Evolutionary conservation across 2,888 invertebrate genomes (phyloP).

Genomic region (Tiliacea citrago): DNA sequence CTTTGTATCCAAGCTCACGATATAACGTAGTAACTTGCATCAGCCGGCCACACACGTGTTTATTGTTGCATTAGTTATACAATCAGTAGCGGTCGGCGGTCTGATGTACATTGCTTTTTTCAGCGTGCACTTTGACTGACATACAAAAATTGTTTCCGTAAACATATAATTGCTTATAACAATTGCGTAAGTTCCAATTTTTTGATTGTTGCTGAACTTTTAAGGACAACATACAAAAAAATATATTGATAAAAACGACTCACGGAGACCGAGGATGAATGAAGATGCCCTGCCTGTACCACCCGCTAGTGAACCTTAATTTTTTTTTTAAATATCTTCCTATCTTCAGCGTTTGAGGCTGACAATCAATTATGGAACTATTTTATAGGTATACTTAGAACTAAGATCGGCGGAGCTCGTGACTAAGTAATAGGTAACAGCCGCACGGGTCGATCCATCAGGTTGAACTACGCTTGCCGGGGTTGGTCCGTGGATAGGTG

Average conservation of each 20-base stretch:
- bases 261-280: not conserved
- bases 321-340: not conserved
- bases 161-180: conserved; percentile 9
- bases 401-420: not conserved
- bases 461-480: no score
- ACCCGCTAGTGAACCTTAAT: not conserved
- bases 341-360: not conserved
- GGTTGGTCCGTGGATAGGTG: no score
- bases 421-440: no score
- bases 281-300: not conserved
- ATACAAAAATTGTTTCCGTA: conserved; percentile 30
- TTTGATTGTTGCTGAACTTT: conserved; percentile 32
- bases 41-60: conserved; percentile 61
- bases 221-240: conserved; percentile 27
- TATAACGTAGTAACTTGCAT: conserved; percentile 66
- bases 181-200: conserved; percentile 10
- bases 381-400: not conserved
- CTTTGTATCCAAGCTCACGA: conserved; percentile 45
- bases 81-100: conserved; percentile 18
- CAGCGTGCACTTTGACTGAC: conserved; percentile 19
- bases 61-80: conserved; percentile 24
- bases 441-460: no score
- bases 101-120: conserved; percentile 15
- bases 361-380: not conserved
- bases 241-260: not conserved